These are phyloP conservation scores for Desmophyllum pertusum DNA, from an alignment of 92 coral and sea anemone species.

Conservation along the genomic window DNA sequence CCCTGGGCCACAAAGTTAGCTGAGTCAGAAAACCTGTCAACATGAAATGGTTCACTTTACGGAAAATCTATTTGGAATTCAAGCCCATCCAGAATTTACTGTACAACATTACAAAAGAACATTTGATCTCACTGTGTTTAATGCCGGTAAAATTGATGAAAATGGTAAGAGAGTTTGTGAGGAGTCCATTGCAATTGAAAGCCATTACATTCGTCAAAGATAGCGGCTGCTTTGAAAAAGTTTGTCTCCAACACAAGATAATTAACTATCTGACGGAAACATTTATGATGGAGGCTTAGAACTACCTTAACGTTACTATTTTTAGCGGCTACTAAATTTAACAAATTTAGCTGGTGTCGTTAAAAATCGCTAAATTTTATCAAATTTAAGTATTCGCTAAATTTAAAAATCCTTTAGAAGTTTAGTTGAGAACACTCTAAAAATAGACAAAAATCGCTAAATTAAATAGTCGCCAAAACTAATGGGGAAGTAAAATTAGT, in stretches of 20 bases:
- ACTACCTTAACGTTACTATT: no score
- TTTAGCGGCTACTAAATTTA: no score
- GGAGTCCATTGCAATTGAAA: conserved; percentile 21
- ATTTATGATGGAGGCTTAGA: no score
- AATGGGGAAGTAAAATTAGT: no score
- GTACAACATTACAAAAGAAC: conserved; percentile 55
- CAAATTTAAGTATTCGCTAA: no score
- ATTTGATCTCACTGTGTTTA: conserved; percentile 44
- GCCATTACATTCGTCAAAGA: conserved; percentile 38
- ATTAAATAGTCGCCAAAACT: no score
- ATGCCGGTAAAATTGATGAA: neutral
- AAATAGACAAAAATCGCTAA: no score
- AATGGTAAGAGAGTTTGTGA: conserved; percentile 9
- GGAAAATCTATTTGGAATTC: conserved; percentile 65
- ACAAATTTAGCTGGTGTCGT: no score
- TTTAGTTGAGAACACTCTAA: no score
- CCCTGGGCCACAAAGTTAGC: conserved; percentile 61
- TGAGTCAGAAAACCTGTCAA: conserved; percentile 64
- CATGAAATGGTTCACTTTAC: conserved; percentile 69
- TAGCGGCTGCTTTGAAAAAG: conserved; percentile 32
- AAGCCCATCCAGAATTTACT: conserved; percentile 75
- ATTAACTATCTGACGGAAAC: neutral
- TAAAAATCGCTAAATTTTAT: no score
- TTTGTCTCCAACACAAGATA: conserved; percentile 26
- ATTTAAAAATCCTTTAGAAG: no score